A percentile compares a stretch with the other conserved stretches of the same genome.
phyloP scores from a whole-genome alignment of 1,140 invertebrate genomes.

The Polypedilum vanderplanki region DNA sequence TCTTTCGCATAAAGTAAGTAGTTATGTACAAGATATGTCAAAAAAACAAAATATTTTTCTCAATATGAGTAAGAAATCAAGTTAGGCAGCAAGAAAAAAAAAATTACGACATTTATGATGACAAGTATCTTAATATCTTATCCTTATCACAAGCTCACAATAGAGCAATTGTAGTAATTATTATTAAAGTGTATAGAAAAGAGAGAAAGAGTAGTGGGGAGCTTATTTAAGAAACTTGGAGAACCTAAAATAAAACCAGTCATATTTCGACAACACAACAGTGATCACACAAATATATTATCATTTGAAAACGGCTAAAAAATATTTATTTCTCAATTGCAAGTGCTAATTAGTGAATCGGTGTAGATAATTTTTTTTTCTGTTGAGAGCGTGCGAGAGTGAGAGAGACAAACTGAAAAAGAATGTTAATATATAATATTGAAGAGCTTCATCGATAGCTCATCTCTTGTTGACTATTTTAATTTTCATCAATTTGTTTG shows the following conservation, averaged over 20 bases:
- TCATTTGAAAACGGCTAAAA: not conserved
- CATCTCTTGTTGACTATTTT: not conserved
- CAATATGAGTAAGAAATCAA: too few species aligned
- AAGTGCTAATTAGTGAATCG: conserved; percentile 22
- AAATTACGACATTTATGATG: not conserved
- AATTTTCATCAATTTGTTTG: conserved; percentile 20
- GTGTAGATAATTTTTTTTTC: not conserved
- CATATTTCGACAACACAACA: not conserved
- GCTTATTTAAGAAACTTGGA: conserved; percentile 8
- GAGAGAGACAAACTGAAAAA: not conserved
- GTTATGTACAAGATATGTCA: too few species aligned
- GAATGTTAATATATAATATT: not conserved
- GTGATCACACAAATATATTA: not conserved
- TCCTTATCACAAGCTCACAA: not conserved
- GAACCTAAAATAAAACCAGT: not conserved
- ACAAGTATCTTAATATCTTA: not conserved
- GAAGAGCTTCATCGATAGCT: not conserved
- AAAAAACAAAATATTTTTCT: too few species aligned
- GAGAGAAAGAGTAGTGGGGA: not conserved
- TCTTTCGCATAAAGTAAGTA: too few species aligned
- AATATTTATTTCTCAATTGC: not conserved
- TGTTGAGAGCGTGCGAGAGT: not conserved
- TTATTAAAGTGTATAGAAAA: not conserved
- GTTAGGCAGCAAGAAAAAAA: not conserved
- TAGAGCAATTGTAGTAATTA: conserved; percentile 15